phyloP scores from a whole-genome alignment of 2,888 invertebrate species.

The Pterobdella sp. region DNA sequence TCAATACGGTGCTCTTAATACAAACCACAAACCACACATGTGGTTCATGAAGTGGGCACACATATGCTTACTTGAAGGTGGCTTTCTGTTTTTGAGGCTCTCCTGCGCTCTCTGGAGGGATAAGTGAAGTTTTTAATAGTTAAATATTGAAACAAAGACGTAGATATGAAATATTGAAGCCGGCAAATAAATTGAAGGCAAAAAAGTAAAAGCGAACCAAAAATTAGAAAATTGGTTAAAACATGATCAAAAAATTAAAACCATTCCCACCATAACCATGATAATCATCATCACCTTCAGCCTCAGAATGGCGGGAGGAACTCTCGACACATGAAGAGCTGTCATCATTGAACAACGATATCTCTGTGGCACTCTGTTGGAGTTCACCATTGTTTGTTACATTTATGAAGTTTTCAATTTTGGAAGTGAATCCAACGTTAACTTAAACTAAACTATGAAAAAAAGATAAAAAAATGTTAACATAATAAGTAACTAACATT shows the following conservation, averaged over 20 bases:
- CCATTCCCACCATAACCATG: no score
- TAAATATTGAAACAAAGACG: not conserved
- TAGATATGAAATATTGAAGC: not conserved
- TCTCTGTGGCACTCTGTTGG: constrained; percentile 23
- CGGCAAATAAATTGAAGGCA: not conserved
- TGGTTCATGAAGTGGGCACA: not conserved
- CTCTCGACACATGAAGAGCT: not conserved
- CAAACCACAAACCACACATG: not conserved
- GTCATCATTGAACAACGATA: constrained; percentile 8
- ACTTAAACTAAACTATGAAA: no score
- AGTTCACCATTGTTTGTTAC: not conserved
- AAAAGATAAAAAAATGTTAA: no score
- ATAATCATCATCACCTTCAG: not conserved
- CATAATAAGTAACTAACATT: not conserved
- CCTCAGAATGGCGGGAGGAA: not conserved
- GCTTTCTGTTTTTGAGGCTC: constrained; percentile 14
- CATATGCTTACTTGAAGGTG: not conserved
- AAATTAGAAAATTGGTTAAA: no score
- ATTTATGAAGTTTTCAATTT: constrained; percentile 10
- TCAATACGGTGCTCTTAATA: not conserved
- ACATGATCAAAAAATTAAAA: no score
- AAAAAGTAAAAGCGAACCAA: no score
- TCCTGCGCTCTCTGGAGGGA: constrained; percentile 2
- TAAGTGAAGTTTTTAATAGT: not conserved
- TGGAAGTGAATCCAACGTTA: no score